phyloP scores from a whole-genome alignment of 2,888 invertebrate genomes.

The Parnassius apollo region DNA sequence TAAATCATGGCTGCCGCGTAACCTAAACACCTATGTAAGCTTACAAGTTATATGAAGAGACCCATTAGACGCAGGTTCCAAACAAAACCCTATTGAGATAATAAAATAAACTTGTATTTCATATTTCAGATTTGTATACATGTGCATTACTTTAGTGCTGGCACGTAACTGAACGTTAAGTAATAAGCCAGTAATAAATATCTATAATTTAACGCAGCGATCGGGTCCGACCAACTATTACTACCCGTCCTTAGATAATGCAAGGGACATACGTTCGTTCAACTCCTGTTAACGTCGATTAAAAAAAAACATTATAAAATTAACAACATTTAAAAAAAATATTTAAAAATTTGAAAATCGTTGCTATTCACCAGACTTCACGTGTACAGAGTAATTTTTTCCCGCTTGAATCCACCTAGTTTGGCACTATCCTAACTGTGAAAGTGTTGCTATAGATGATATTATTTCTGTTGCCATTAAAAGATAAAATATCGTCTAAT shows the following conservation, averaged over 20 bases:
- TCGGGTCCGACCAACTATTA: too few species aligned
- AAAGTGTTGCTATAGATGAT: not conserved
- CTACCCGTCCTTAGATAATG: not conserved
- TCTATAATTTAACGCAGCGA: too few species aligned
- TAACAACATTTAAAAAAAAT: not conserved
- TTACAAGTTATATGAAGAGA: too few species aligned
- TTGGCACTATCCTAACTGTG: constrained; percentile 2
- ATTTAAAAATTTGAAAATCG: not conserved
- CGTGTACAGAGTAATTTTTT: not conserved
- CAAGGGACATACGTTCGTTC: constrained; percentile 8
- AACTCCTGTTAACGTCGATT: not conserved
- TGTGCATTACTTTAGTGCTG: too few species aligned
- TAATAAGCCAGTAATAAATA: too few species aligned
- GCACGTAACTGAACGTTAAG: too few species aligned
- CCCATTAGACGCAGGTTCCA: too few species aligned
- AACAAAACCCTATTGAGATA: too few species aligned
- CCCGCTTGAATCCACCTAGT: not conserved
- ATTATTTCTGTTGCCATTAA: not conserved
- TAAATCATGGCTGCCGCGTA: too few species aligned
- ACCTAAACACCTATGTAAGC: too few species aligned
- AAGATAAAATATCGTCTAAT: not conserved
- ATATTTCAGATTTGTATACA: too few species aligned
- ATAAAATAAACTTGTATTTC: too few species aligned
- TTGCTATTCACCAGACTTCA: not conserved
- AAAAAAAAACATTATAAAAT: not conserved